Evolutionary conservation across 1,140 invertebrate species (phyloP).

Genomic region (Platorchestia sp.): DNA sequence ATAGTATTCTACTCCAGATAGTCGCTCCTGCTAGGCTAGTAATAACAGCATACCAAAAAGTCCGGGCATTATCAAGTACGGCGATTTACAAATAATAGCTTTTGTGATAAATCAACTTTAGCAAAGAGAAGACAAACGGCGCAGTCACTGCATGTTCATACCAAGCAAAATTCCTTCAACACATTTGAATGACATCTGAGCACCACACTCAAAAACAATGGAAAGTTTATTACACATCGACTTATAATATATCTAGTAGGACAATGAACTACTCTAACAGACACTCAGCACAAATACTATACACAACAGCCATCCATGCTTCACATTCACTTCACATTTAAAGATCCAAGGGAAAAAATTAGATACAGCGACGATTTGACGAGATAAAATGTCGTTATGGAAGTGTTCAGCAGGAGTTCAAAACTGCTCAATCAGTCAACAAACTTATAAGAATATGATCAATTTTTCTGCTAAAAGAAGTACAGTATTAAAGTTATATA

Average conservation of each 20-base stretch:
- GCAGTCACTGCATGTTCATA: not conserved
- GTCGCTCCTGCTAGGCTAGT: no score
- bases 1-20: no score
- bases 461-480: not conserved
- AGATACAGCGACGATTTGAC: not conserved
- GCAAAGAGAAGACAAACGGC: not conserved
- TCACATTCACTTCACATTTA: not conserved
- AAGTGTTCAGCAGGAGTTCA: not conserved
- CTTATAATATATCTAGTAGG: not conserved
- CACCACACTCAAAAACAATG: not conserved
- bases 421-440: not conserved
- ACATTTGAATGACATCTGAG: not conserved
- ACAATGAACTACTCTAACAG: not conserved
- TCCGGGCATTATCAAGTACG: no score
- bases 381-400: not conserved
- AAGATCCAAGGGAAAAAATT: not conserved
- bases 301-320: not conserved
- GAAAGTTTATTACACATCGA: not conserved
- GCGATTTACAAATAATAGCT: no score
- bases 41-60: no score
- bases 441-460: not conserved
- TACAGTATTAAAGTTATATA: no score
- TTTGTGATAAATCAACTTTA: not conserved
- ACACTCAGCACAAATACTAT: not conserved
- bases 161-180: not conserved